A percentile compares a stretch with the other conserved stretches of the same genome.
These are phyloP conservation scores for Caenorhabditis japonica DNA, from an alignment of 2,888 invertebrate species.

Conservation along the genomic window DNA sequence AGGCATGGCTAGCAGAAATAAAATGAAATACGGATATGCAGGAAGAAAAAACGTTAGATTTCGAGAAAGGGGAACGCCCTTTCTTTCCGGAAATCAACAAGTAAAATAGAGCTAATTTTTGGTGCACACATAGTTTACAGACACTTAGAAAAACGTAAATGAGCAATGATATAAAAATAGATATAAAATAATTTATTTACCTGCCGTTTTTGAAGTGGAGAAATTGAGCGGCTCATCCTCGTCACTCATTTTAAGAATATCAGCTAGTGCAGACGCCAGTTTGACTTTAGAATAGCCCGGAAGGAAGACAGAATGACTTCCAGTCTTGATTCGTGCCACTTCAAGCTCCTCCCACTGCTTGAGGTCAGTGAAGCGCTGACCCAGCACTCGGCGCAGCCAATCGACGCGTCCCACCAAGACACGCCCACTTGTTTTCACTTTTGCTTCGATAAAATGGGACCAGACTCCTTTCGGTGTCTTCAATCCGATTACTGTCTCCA, in stretches of 20 bases:
- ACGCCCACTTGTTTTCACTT: slow-evolving; percentile 47
- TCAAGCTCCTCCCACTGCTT: slow-evolving; percentile 46
- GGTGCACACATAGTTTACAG: too few relatives aligned
- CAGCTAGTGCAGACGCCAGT: slow-evolving; percentile 12
- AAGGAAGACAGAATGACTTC: slow-evolving; percentile 30
- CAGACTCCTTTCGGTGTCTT: slow-evolving; percentile 16
- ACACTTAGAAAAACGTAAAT: too few relatives aligned
- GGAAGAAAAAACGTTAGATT: too few relatives aligned
- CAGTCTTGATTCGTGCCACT: slow-evolving; percentile 50
- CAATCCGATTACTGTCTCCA: slow-evolving; percentile 43
- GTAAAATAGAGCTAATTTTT: too few relatives aligned
- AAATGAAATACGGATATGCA: too few relatives aligned
- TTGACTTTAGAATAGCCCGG: slow-evolving; percentile 8
- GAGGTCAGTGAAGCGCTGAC: slow-evolving; percentile 38
- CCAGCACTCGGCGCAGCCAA: slow-evolving; percentile 35
- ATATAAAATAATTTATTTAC: slow-evolving; percentile 20
- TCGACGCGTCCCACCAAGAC: slow-evolving; percentile 42
- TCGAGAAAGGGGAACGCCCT: too few relatives aligned
- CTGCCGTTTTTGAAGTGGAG: slow-evolving; percentile 52
- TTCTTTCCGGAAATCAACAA: too few relatives aligned
- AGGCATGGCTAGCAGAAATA: slow-evolving; percentile 3
- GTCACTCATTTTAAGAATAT: slow-evolving; percentile 56
- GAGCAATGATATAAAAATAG: background rate
- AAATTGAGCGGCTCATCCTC: slow-evolving; percentile 67
- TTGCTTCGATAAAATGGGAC: slow-evolving; percentile 38